Evolutionary conservation across 2,797 vertebrate species (phyloP).

Genomic region (Dryobates pubescens): DNA sequence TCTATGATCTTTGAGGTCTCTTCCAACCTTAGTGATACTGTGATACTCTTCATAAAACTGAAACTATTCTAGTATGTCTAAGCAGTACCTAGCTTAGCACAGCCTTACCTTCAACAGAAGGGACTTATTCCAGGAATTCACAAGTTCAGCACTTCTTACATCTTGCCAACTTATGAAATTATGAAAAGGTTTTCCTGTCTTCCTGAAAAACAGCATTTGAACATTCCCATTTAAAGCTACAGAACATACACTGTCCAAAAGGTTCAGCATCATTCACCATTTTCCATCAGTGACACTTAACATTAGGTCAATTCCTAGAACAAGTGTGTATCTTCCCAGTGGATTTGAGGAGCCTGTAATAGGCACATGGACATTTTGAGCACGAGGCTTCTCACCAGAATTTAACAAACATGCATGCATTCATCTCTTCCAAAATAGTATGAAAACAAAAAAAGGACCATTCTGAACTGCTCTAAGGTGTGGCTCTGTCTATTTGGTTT

Average conservation of each 20-base stretch:
- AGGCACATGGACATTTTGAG: neutral
- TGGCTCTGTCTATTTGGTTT: no score
- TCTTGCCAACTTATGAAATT: slow-evolving; percentile 99
- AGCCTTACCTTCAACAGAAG: slow-evolving; percentile 87
- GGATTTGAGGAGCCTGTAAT: neutral
- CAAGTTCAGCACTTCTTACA: slow-evolving; percentile 86
- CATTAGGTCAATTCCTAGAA: neutral
- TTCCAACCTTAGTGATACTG: no score
- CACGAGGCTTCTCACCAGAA: neutral
- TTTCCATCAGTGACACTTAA: neutral
- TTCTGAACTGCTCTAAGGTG: neutral
- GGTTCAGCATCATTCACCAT: neutral
- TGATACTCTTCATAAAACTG: neutral
- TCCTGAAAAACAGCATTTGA: slow-evolving; percentile 79
- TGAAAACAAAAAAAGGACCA: neutral
- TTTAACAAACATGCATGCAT: rapidly evolving
- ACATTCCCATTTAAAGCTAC: neutral
- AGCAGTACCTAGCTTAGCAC: neutral
- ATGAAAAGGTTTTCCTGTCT: slow-evolving; percentile 91
- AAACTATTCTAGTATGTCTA: neutral
- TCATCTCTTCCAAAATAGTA: neutral
- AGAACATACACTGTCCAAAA: neutral
- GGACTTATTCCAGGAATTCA: slow-evolving; percentile 91
- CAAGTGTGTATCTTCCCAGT: neutral
- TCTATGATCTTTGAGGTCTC: no score